These are phyloP conservation scores for Drosophila erecta DNA, from an alignment of 1,140 invertebrate species.

Conservation along the genomic window DNA sequence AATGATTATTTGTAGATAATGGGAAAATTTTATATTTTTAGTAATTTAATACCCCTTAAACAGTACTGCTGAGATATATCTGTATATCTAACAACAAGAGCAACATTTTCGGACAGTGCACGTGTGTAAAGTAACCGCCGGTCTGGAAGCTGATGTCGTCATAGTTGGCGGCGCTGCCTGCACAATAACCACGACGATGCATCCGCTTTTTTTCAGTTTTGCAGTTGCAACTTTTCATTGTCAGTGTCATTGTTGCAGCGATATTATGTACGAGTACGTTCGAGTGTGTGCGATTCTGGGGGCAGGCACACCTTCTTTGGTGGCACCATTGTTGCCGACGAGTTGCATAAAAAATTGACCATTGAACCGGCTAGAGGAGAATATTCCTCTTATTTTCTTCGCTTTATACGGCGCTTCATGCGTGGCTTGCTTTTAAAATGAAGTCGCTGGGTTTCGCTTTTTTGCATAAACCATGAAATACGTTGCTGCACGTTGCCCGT, in stretches of 20 bases:
- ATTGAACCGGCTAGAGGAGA: constrained; percentile 58
- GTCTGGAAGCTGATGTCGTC: constrained; percentile 54
- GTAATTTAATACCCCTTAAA: too few relatives aligned
- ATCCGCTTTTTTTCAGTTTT: constrained; percentile 45
- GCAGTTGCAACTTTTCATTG: constrained; percentile 63
- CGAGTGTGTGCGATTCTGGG: constrained; percentile 8
- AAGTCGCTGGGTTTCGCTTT: constrained; percentile 32
- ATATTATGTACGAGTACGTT: constrained; percentile 33
- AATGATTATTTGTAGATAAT: too few relatives aligned
- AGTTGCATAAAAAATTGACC: constrained; percentile 70
- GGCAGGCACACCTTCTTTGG: constrained; percentile 46
- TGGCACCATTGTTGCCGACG: constrained; percentile 45
- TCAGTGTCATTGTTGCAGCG: constrained; percentile 74
- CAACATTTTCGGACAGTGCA: not conserved
- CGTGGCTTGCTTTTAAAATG: constrained; percentile 49
- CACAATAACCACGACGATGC: constrained; percentile 60
- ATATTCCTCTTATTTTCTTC: constrained; percentile 45
- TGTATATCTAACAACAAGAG: not conserved
- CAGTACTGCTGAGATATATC: not conserved
- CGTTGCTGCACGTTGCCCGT: constrained; percentile 22
- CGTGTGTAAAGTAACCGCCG: constrained; percentile 31
- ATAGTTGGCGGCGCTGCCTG: constrained; percentile 60
- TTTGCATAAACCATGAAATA: constrained; percentile 44
- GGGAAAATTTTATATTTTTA: too few relatives aligned
- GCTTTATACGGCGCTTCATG: constrained; percentile 33